A percentile compares a stretch with the other conserved stretches of the same genome.
Conservation (phyloP, 2,888 invertebrate species). For the Branchipolynoe longqiensis region DNA sequence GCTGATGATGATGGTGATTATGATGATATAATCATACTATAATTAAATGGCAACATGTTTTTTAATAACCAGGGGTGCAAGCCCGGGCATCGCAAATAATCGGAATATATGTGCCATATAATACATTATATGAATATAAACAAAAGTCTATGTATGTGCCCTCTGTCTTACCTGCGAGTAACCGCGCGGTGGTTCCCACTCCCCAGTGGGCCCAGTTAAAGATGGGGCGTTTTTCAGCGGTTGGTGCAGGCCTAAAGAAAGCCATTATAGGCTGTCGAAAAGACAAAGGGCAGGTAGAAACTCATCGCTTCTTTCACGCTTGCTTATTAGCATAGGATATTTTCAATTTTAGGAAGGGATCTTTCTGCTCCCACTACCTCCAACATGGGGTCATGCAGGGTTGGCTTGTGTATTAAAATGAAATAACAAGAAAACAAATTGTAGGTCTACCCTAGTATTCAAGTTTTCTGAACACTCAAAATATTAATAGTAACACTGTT, state of each 20-base stretch:
- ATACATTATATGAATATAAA: not conserved
- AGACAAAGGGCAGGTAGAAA: not conserved
- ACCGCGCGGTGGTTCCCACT: constrained; percentile 80
- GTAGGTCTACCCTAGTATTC: too few relatives aligned
- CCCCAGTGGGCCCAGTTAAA: constrained; percentile 82
- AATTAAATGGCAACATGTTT: too few relatives aligned
- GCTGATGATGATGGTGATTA: too few relatives aligned
- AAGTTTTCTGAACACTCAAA: too few relatives aligned
- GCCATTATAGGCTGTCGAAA: constrained; percentile 79
- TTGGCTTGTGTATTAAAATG: not conserved
- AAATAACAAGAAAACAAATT: not conserved
- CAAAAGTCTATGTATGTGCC: too few relatives aligned
- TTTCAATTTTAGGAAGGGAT: not conserved
- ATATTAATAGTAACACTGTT: too few relatives aligned
- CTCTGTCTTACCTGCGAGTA: constrained; percentile 80
- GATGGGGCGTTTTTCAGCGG: constrained; percentile 75
- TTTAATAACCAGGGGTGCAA: too few relatives aligned
- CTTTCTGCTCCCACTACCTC: not conserved
- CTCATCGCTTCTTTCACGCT: not conserved
- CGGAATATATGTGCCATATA: too few relatives aligned
- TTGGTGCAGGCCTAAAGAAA: constrained; percentile 77
- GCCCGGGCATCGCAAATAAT: too few relatives aligned
- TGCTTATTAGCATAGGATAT: not conserved
- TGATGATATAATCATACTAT: too few relatives aligned
- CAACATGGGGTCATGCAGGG: not conserved